phyloP scores from a whole-genome alignment of 2,113 vertebrate genomes.

The Litocranius walleri region DNA sequence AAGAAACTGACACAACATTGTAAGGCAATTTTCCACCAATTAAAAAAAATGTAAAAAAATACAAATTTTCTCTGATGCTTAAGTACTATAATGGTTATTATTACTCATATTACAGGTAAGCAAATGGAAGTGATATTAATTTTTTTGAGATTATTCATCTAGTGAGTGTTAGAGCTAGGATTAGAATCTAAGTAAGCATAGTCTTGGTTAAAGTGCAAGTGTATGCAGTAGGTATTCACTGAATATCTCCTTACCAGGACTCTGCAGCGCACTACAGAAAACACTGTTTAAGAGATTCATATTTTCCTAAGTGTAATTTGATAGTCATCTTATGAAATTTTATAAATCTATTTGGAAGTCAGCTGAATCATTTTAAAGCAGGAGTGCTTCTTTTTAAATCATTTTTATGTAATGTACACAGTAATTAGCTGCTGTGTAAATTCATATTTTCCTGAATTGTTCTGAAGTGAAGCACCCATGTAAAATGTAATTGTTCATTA shows the following conservation, averaged over 20 bases:
- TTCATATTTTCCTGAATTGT: not conserved
- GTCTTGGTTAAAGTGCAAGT: not conserved
- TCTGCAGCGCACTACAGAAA: not conserved
- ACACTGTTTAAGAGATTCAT: not conserved
- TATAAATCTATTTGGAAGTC: conserved; percentile 15
- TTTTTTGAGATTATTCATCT: not conserved
- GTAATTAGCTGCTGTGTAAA: not conserved
- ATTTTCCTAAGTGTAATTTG: not conserved
- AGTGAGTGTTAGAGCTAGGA: not conserved
- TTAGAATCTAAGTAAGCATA: not conserved
- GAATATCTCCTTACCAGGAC: not conserved
- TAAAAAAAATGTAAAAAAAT: not conserved
- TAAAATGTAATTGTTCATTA: not conserved
- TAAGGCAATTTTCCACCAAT: not conserved
- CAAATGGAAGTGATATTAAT: not conserved
- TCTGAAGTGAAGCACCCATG: not conserved
- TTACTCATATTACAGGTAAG: not conserved
- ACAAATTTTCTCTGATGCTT: not conserved
- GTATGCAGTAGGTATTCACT: not conserved
- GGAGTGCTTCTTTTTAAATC: not conserved
- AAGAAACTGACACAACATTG: not conserved
- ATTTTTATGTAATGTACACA: not conserved
- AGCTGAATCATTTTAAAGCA: not conserved
- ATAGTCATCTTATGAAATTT: not conserved
- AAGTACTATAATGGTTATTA: not conserved